These are phyloP conservation scores for Procambarus clarkii DNA, from an alignment of 1,140 invertebrate genomes.

Conservation along the genomic window DNA sequence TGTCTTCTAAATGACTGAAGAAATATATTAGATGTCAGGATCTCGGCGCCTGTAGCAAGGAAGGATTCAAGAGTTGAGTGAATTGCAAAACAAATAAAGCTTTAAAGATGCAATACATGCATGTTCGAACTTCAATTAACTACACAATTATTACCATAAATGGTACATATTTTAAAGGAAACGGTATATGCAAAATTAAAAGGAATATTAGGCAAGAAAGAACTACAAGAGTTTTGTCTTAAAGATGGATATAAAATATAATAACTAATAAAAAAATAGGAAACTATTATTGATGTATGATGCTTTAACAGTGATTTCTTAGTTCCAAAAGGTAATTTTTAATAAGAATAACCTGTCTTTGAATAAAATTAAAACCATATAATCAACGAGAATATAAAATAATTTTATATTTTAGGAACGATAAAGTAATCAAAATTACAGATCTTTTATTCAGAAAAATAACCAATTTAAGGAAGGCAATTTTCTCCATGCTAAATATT, in stretches of 20 bases:
- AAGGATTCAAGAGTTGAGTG: slow-evolving; percentile 17
- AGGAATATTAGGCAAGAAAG: background rate
- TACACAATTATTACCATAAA: background rate
- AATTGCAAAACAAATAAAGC: slow-evolving; percentile 1
- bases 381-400: background rate
- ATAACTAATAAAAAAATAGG: too few relatives aligned
- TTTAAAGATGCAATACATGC: slow-evolving; percentile 6
- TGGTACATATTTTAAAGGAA: background rate
- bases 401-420: background rate
- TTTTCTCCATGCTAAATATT: too few relatives aligned
- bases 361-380: too few relatives aligned
- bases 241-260: too few relatives aligned
- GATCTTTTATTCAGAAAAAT: background rate
- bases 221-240: background rate
- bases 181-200: background rate
- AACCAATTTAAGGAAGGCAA: background rate
- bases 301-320: too few relatives aligned
- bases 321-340: too few relatives aligned
- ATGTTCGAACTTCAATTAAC: background rate
- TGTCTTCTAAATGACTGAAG: slow-evolving; percentile 3
- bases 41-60: slow-evolving; percentile 40
- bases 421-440: background rate
- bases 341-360: too few relatives aligned
- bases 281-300: too few relatives aligned
- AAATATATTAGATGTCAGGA: slow-evolving; percentile 23